Evolutionary conservation across 2,797 vertebrate genomes (phyloP).

Genomic region (Oryzias sinensis): DNA sequence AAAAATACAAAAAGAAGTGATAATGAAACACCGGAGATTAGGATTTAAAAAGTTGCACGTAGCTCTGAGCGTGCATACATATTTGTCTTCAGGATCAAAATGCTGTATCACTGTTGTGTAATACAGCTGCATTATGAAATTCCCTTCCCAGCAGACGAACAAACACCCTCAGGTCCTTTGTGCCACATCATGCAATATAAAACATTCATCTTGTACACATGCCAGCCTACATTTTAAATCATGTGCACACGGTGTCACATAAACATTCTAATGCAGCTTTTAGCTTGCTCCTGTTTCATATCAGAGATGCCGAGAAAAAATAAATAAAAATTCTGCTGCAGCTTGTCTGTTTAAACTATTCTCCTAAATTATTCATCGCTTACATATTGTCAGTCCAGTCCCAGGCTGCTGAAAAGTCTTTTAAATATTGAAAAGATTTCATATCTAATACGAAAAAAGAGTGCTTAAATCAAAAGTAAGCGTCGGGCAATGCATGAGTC

Average conservation of each 20-base stretch:
- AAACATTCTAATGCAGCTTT: constrained; percentile 1
- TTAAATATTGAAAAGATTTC: constrained; percentile 51
- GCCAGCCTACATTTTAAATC: constrained; percentile 15
- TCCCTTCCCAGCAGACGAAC: constrained; percentile 26
- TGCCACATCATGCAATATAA: constrained; percentile 3
- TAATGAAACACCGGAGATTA: constrained; percentile 17
- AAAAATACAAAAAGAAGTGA: constrained; percentile 2
- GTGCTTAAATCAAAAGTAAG: constrained; percentile 36
- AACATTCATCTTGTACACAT: constrained; percentile 28
- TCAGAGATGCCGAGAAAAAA: constrained; percentile 21
- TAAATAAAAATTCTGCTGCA: constrained; percentile 35
- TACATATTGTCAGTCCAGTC: constrained; percentile 54
- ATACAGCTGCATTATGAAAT: constrained; percentile 21
- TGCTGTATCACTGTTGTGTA: constrained; percentile 16
- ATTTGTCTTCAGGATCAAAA: constrained; percentile 31
- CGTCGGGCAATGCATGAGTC: constrained; percentile 45
- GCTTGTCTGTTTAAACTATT: constrained; percentile 47
- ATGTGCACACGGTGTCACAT: constrained; percentile 11
- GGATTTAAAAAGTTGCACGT: constrained; percentile 19
- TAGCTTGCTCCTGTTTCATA: background rate
- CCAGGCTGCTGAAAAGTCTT: constrained; percentile 28
- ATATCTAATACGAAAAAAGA: constrained; percentile 31
- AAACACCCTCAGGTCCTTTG: constrained; percentile 18
- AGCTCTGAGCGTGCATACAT: constrained; percentile 31
- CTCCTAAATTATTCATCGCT: constrained; percentile 61